Base-by-base conservation (phyloP, 2,888 invertebrate genomes). In the Steinernema carpocapsae region DNA sequence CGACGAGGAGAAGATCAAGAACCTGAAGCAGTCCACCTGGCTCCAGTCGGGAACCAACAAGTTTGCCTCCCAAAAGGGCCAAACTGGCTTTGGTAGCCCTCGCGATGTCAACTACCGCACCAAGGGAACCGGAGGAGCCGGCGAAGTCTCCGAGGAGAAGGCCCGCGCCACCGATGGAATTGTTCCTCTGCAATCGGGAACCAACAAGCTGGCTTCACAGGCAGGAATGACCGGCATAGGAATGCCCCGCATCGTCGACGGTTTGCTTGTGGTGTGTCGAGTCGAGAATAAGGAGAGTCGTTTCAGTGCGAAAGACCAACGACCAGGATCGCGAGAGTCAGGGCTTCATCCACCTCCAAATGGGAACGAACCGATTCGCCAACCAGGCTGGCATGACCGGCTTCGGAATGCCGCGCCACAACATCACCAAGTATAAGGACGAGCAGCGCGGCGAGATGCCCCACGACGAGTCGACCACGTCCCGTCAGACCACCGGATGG, bases 191-290 rank as follows among this genome's bases (percentile, higher is more conserved):
- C 90, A 90, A 80, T 89, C 90, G 75, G 90, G 90, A 72, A 89
- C 89, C 74, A 90, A 90, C 86, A 88, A 89, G 79, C 89, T 90
- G 42, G 90, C 90, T 45, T 88, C 88, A 37, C 90, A 90, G 83
- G 85, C 88, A 37, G 90, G 90, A 45, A 90, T 90, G 89, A 89
- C 89, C 64, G 90, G 90, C 22, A 90, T 90, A 81, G 90, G 90
- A 51, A 89, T 89, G 82, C 88, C 89, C 29, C 85, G 90, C 73
- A 90, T 90, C 84, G 90, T 90, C 77, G 86, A 86, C 79, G 86
- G 85, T 85, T 19, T 46, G 76, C 76, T 79, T 87, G 24, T 12
- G 56, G 24, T 24, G 0, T 52, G 45, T 52, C 45, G 29, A 29
- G 37, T 19, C 6, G 59, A 0, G 22, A n/a, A 7, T 10, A 7